phyloP scores from a whole-genome alignment of 2,113 vertebrate species.

The Raja brachyura region DNA sequence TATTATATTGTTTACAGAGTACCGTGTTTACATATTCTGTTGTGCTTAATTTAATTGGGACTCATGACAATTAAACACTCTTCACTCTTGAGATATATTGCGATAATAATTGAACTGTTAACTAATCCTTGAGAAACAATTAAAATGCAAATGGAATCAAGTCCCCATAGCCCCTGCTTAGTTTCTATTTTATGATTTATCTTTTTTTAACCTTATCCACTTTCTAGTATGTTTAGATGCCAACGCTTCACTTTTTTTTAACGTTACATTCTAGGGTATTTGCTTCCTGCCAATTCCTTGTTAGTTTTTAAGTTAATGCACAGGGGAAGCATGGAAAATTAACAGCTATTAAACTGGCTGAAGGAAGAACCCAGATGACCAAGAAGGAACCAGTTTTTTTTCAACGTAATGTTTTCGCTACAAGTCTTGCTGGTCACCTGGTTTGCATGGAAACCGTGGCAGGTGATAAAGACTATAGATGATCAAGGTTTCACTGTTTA shows the following conservation, averaged over 20 bases:
- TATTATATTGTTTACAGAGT: too few species aligned
- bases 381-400: background rate
- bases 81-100: background rate
- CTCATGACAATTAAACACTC: too few species aligned
- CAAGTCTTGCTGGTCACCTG: background rate
- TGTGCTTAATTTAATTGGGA: too few species aligned
- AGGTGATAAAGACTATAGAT: background rate
- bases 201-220: background rate
- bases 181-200: background rate
- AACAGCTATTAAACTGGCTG: background rate
- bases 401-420: background rate
- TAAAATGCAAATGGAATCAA: background rate
- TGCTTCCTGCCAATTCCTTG: background rate
- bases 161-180: background rate
- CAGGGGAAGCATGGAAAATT: background rate
- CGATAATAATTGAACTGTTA: background rate
- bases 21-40: too few species aligned
- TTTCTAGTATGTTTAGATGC: background rate
- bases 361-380: background rate
- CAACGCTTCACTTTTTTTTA: background rate
- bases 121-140: background rate
- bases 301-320: background rate
- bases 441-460: background rate
- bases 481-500: conserved; percentile 1
- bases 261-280: background rate